Conservation (phyloP, 2,888 invertebrate genomes). For the Leptinotarsa tumamoca region DNA sequence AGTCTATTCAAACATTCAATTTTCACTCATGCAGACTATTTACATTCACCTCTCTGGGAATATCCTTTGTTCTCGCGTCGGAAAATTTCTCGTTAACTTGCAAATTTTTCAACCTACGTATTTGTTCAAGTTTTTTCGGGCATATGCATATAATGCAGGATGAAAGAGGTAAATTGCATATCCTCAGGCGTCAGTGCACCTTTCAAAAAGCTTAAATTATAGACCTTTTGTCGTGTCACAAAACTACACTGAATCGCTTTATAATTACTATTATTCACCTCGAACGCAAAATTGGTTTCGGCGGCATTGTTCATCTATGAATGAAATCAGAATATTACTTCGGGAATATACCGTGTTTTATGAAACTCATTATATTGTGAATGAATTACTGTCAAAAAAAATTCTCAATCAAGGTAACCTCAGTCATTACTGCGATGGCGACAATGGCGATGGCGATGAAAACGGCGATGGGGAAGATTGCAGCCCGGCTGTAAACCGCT, state of each 20-base stretch:
- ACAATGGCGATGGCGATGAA: no score
- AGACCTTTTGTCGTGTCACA: constrained; percentile 25
- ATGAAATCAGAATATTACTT: neutral
- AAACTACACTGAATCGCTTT: constrained; percentile 16
- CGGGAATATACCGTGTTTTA: neutral
- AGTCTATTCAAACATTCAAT: no score
- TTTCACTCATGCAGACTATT: no score
- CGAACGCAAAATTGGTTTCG: constrained; percentile 1
- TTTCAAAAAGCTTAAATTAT: constrained; percentile 25
- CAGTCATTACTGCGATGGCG: no score
- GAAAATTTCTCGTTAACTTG: constrained; percentile 25
- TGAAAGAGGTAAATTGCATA: constrained; percentile 22
- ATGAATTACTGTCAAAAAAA: no score
- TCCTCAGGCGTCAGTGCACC: constrained; percentile 21
- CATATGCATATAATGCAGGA: constrained; percentile 4
- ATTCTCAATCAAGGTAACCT: no score
- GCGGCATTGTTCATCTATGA: neutral
- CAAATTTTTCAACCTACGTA: constrained; percentile 29
- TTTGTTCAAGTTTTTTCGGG: constrained; percentile 7
- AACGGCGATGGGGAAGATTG: no score
- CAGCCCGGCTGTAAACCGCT: no score
- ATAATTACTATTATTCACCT: constrained; percentile 7
- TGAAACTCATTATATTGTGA: neutral
- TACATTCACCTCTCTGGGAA: neutral
- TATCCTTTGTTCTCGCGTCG: constrained; percentile 14